These are phyloP conservation scores for Ophion ellenae DNA, from an alignment of 2,888 invertebrate genomes.

Conservation along the genomic window DNA sequence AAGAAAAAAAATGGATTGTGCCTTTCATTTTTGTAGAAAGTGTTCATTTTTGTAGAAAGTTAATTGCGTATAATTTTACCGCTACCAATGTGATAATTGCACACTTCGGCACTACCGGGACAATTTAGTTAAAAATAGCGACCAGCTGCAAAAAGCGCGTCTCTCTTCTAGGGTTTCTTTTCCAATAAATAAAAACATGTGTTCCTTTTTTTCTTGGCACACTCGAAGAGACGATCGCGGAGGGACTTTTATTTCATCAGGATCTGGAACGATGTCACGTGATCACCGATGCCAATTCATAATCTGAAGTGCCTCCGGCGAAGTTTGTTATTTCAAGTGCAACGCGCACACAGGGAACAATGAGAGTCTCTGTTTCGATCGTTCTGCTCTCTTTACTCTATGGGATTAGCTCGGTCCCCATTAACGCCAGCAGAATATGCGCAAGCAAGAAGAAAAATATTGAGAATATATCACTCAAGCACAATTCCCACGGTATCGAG, in stretches of 20 bases:
- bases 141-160: no score
- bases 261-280: conserved; percentile 67
- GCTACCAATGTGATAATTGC: no score
- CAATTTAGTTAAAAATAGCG: no score
- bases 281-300: conserved; percentile 74
- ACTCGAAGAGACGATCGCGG: conserved; percentile 27
- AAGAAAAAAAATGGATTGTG: no score
- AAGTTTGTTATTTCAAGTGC: conserved; percentile 76
- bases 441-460: conserved; percentile 76
- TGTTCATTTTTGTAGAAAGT: no score
- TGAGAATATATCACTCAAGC: conserved; percentile 73
- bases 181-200: not conserved
- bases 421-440: conserved; percentile 77
- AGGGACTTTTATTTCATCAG: conserved; percentile 36
- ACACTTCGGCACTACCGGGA: no score
- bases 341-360: conserved; percentile 73
- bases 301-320: conserved; percentile 73
- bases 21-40: no score
- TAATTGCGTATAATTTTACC: no score
- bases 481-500: conserved; percentile 73
- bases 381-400: conserved; percentile 73
- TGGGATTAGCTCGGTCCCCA: conserved; percentile 73
- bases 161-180: no score
- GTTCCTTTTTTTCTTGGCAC: conserved; percentile 20
- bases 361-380: conserved; percentile 78